Percentiles rank a stretch among this genome's conserved stretches.
Conservation (phyloP, 2,797 vertebrate species). For the Semotilus atromaculatus region DNA sequence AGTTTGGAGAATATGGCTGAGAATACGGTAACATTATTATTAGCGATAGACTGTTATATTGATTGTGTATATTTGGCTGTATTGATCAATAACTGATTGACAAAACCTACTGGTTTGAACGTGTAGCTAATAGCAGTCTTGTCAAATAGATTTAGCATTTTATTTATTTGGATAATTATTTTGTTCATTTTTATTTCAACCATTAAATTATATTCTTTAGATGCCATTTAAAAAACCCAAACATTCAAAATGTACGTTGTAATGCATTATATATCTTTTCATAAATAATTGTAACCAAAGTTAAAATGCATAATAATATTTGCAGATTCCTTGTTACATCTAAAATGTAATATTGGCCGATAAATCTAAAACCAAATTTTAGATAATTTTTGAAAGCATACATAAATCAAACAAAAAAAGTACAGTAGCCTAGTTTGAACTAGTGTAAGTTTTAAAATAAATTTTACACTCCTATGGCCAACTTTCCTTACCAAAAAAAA, state of each 20-base stretch:
- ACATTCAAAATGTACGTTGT: background rate
- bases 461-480: too few relatives aligned
- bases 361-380: too few relatives aligned
- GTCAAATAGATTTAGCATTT: background rate
- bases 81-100: background rate
- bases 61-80: background rate
- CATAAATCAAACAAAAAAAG: too few relatives aligned
- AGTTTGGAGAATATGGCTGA: conserved; percentile 53
- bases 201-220: too few relatives aligned
- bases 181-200: too few relatives aligned
- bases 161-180: background rate
- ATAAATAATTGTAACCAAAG: background rate
- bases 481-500: too few relatives aligned
- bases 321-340: background rate
- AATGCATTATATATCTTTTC: background rate
- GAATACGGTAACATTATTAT: background rate
- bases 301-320: background rate
- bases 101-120: background rate
- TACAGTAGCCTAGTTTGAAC: too few relatives aligned
- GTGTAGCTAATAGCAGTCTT: background rate
- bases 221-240: too few relatives aligned
- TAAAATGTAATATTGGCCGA: background rate
- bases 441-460: too few relatives aligned
- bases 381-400: too few relatives aligned
- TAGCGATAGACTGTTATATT: too few relatives aligned